Base-by-base conservation (phyloP, 2,113 vertebrate genomes). In the Prionailurus viverrinus region DNA sequence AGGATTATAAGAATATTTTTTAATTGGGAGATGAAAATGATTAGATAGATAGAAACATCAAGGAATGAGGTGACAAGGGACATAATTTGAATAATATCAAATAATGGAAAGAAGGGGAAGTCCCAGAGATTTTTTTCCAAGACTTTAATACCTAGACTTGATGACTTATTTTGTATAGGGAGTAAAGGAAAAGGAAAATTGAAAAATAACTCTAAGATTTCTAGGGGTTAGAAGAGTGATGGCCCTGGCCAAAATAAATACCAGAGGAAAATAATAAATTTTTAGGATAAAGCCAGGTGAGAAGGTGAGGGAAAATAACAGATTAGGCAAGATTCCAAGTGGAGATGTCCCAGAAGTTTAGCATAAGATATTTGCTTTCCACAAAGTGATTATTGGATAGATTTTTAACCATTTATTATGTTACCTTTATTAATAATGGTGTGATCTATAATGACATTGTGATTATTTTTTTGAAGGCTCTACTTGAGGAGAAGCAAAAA, bases 401-500 rank as follows among this genome's bases (percentile, higher is more conserved):
- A 33, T 85, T 79, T 85, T 91, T 39, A 39, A 19, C 63, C 88
- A 39, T 45, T 53, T 90, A 25, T 63, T 68, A 12, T 78, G 36
- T 69, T 89, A 12, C 51, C 80, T 92, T 73, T 74, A 33, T 74
- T 65, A 86, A 85, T 84, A 81, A 65, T 92, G 7, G n/a, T 79
- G 25, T 80, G 53, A 66, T 45, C 19, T 97, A 9, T 89, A 92
- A 23, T 95, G 92, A 94, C 94, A 18, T 95, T 27, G 41, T 95
- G 79, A 9, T 96, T 98, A 0, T 96, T 98, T 78, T 98, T 96
- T 93, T 96, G 12, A 97, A 99, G 99, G 99, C 98, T 63, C 96
- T 99, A 73, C 97, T 99, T 94, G 99, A 98, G 95, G 99, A 99
- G 95, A 99, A 99, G 92, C 99, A 99, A 97, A 99, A 99, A 97